Evolutionary conservation across 2,113 vertebrate genomes (phyloP).

Genomic region (Neolamprologus devosi): DNA sequence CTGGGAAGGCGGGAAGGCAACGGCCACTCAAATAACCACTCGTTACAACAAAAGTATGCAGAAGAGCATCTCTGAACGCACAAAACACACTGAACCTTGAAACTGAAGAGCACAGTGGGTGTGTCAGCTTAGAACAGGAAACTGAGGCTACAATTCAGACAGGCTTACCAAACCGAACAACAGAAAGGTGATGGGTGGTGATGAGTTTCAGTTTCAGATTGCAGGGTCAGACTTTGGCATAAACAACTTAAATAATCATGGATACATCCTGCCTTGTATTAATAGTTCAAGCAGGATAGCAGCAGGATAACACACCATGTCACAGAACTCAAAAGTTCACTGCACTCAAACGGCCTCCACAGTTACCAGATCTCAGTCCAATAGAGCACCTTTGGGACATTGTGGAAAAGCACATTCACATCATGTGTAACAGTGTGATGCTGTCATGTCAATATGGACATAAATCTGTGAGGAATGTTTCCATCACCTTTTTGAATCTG

Average conservation of each 20-base stretch:
- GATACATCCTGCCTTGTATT: background rate
- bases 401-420: background rate
- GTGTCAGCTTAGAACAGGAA: background rate
- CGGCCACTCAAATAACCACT: background rate
- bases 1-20: background rate
- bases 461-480: background rate
- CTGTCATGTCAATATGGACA: background rate
- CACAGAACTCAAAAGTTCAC: background rate
- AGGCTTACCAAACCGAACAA: background rate
- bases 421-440: background rate
- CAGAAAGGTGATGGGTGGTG: background rate
- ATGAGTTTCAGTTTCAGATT: background rate
- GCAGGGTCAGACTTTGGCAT: background rate
- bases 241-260: background rate
- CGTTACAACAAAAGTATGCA: background rate
- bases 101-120: background rate
- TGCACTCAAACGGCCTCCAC: background rate
- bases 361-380: background rate
- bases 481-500: background rate
- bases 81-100: background rate
- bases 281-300: background rate
- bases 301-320: background rate
- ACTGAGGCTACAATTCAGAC: background rate
- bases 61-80: background rate
- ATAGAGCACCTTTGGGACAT: background rate